These are phyloP conservation scores for Nephrotoma guestfalica DNA, from an alignment of 2,888 invertebrate genomes.

Conservation along the genomic window DNA sequence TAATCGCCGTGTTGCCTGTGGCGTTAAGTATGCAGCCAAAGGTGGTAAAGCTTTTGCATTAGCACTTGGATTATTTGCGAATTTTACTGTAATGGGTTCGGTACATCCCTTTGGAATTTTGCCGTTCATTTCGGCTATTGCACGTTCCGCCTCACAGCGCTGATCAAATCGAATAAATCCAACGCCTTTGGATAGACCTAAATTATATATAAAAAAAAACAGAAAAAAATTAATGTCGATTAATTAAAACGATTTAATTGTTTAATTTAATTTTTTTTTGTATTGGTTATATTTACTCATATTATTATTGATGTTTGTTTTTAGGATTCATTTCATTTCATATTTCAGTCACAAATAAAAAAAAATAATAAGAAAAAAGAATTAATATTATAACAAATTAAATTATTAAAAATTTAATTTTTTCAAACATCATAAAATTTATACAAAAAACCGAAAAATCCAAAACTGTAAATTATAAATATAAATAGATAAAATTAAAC, in stretches of 20 bases:
- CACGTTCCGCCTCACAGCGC: slow-evolving; percentile 78
- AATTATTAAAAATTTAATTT: background rate
- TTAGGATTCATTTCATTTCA: background rate
- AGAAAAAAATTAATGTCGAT: background rate
- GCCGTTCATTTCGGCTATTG: slow-evolving; percentile 81
- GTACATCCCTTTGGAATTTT: slow-evolving; percentile 76
- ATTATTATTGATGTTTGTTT: slow-evolving; percentile 3
- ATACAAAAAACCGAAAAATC: background rate
- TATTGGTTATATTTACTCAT: background rate
- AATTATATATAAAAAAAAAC: slow-evolving; percentile 9
- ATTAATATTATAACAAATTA: background rate
- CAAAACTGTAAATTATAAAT: background rate
- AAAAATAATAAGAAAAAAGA: background rate
- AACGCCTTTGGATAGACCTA: slow-evolving; percentile 85
- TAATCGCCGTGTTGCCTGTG: slow-evolving; percentile 65
- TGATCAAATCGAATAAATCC: slow-evolving; percentile 91
- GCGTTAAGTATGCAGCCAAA: slow-evolving; percentile 71
- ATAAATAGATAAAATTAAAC: background rate
- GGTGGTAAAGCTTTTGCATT: slow-evolving; percentile 73
- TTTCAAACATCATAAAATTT: background rate
- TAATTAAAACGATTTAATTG: background rate
- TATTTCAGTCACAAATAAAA: background rate
- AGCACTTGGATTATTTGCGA: slow-evolving; percentile 85
- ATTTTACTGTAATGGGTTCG: slow-evolving; percentile 87
- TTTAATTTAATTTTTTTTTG: background rate